These are phyloP conservation scores for Melipona bicolor DNA, from an alignment of 2,888 invertebrate species.

Conservation along the genomic window DNA sequence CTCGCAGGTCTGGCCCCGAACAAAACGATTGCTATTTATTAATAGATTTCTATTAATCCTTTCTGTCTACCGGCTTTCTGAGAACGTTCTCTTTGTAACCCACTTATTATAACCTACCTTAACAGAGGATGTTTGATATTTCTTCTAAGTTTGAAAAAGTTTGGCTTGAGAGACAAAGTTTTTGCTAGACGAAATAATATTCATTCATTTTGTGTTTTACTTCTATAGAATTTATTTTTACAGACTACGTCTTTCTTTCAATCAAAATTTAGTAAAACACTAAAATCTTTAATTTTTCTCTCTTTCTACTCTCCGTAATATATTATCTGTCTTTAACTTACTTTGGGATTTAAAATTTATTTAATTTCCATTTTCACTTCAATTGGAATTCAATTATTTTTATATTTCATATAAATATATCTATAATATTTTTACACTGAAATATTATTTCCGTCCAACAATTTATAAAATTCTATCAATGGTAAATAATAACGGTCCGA, in stretches of 20 bases:
- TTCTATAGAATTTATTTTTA: background rate
- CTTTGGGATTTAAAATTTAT: background rate
- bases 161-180: background rate
- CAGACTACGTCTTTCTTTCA: background rate
- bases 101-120: background rate
- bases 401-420: no score
- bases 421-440: no score
- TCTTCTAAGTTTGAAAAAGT: background rate
- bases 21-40: slow-evolving; percentile 68
- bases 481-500: no score
- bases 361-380: no score
- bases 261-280: background rate
- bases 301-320: background rate
- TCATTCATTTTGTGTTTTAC: no score
- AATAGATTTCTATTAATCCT: slow-evolving; percentile 65
- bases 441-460: no score
- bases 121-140: background rate
- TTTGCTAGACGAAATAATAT: background rate
- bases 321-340: background rate
- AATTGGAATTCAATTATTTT: no score
- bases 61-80: background rate
- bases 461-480: no score
- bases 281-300: background rate
- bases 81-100: background rate
- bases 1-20: background rate